Evolutionary conservation across 2,113 vertebrate genomes (phyloP).

Genomic region (Mesembrinibis cayennensis): DNA sequence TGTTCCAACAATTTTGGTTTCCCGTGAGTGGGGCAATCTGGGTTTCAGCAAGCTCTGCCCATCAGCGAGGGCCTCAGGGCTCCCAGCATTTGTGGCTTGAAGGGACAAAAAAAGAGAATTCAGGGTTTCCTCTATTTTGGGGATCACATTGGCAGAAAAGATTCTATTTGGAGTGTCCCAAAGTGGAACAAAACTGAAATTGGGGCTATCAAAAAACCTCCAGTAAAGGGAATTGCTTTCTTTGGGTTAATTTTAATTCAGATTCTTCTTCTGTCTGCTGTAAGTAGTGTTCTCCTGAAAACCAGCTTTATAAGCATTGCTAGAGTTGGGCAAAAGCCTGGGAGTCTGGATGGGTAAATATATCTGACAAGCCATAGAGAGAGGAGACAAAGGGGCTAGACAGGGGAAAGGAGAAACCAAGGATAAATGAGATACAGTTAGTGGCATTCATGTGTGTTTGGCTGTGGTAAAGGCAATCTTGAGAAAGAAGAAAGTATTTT

Average conservation of each 20-base stretch:
- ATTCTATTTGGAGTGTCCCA: not conserved
- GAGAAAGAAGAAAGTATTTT: constrained; percentile 4
- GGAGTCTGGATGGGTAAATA: constrained; percentile 32
- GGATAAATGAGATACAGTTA: constrained; percentile 44
- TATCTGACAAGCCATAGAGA: constrained; percentile 46
- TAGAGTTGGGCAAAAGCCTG: constrained; percentile 36
- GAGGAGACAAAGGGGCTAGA: constrained; percentile 55
- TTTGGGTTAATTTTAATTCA: not conserved
- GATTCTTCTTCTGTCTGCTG: not conserved
- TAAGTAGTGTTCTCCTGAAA: constrained; percentile 18
- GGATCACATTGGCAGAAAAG: not conserved
- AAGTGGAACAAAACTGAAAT: not conserved
- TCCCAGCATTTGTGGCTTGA: not conserved
- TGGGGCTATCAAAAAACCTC: not conserved
- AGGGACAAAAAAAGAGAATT: not conserved
- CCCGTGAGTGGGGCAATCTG: constrained; percentile 19
- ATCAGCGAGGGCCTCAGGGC: not conserved
- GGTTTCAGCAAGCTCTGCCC: not conserved
- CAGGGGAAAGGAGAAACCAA: constrained; percentile 56
- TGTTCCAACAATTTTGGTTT: constrained; percentile 51
- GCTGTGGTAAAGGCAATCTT: constrained; percentile 26
- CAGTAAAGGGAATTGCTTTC: not conserved
- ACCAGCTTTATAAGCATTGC: not conserved
- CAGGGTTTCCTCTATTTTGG: not conserved
- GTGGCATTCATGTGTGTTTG: not conserved